Conservation (phyloP, 2,797 vertebrate species). For the Oophaga sylvatica region DNA sequence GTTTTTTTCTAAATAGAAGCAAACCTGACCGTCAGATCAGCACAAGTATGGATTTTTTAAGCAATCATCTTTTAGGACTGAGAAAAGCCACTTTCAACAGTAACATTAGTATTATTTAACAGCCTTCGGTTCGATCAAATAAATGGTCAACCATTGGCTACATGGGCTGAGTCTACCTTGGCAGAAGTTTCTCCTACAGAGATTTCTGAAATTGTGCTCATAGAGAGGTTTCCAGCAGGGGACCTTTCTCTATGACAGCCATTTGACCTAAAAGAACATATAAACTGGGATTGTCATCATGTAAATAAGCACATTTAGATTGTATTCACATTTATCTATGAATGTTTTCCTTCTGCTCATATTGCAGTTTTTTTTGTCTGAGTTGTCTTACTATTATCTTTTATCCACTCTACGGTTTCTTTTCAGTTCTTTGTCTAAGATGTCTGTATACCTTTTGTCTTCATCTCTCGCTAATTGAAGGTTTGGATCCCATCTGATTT, state of each 20-base stretch:
- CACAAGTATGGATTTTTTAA: too few relatives aligned
- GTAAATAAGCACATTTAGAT: background rate
- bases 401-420: background rate
- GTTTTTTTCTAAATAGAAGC: too few relatives aligned
- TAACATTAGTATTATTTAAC: too few relatives aligned
- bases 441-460: slow-evolving; percentile 14
- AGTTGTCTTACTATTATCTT: slow-evolving; percentile 1
- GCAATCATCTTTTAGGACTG: too few relatives aligned
- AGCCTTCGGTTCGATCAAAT: too few relatives aligned
- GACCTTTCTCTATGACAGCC: background rate
- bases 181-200: too few relatives aligned
- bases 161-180: background rate
- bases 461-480: slow-evolving; percentile 12
- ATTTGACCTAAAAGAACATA: background rate
- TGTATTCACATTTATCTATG: background rate
- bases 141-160: background rate
- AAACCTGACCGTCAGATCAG: too few relatives aligned
- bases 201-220: background rate
- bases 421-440: slow-evolving; percentile 12
- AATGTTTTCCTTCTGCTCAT: background rate
- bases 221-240: background rate
- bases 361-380: background rate
- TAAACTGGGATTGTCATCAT: background rate
- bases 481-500: slow-evolving; percentile 22
- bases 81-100: too few relatives aligned